Evolutionary conservation across 2,888 invertebrate genomes (phyloP).

Genomic region (Cerastis leucographa): DNA sequence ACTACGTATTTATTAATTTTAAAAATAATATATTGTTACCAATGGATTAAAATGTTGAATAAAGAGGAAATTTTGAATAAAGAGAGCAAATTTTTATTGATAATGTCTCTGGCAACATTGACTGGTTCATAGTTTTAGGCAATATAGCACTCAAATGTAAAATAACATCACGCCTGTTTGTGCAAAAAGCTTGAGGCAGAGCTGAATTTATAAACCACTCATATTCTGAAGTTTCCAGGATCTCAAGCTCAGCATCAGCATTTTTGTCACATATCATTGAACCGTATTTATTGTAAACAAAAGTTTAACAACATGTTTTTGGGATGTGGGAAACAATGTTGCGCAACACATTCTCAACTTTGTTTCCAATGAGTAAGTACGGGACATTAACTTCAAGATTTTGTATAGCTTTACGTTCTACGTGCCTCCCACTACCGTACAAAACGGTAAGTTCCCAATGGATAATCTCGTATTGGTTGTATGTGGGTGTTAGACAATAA

Average conservation of each 20-base stretch:
- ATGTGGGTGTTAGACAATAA: not conserved
- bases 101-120: not conserved
- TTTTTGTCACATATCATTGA: not conserved
- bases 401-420: not conserved
- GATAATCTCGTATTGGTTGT: slow-evolving; percentile 6
- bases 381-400: not conserved
- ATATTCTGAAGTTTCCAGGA: not conserved
- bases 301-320: not conserved
- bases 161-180: not conserved
- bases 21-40: not conserved
- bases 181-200: not conserved
- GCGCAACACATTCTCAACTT: not conserved
- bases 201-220: not conserved
- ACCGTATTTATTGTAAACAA: not conserved
- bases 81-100: not conserved
- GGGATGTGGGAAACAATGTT: not conserved
- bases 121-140: not conserved
- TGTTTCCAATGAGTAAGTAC: not conserved
- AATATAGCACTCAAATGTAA: not conserved
- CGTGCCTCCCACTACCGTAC: not conserved
- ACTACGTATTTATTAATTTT: not conserved
- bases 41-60: not conserved
- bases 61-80: not conserved
- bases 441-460: too few species aligned
- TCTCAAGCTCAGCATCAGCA: not conserved